Percentiles rank a stretch among this genome's conserved stretches.
Evolutionary conservation across 2,797 vertebrate genomes (phyloP).

Genomic region (Sternarchorhynchus goeldii): DNA sequence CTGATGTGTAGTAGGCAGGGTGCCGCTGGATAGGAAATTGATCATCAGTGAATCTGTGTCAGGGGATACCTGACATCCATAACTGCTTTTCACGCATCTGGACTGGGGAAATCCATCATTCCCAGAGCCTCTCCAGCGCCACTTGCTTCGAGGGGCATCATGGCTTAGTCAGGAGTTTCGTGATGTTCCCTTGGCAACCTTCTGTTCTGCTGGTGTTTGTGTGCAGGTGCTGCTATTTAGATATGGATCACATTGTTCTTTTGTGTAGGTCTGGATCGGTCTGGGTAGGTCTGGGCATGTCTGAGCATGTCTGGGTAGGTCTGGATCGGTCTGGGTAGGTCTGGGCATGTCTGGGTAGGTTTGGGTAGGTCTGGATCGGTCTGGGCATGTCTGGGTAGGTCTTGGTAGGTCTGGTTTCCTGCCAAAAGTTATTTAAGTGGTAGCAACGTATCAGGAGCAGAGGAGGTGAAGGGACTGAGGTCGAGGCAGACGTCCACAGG

Average conservation of each 20-base stretch:
- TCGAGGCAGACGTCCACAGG: not conserved
- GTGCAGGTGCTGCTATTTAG: slow-evolving; percentile 11
- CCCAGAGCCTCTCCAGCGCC: slow-evolving; percentile 51
- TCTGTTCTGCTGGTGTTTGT: slow-evolving; percentile 32
- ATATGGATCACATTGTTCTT: slow-evolving; percentile 21
- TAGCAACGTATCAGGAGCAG: not conserved
- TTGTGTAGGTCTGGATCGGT: not conserved
- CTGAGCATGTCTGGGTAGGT: not conserved
- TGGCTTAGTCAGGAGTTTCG: slow-evolving; percentile 26
- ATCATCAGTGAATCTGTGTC: slow-evolving; percentile 73
- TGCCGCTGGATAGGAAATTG: slow-evolving; percentile 72
- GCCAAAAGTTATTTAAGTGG: slow-evolving; percentile 1
- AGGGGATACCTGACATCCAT: slow-evolving; percentile 70
- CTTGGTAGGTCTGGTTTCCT: not conserved
- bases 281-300: no score
- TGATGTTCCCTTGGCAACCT: slow-evolving; percentile 37
- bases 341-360: not conserved
- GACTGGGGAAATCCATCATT: slow-evolving; percentile 64
- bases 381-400: no score
- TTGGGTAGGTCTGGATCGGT: no score
- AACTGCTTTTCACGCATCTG: slow-evolving; percentile 70
- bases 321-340: no score
- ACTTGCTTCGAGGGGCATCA: slow-evolving; percentile 49
- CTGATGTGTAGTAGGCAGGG: slow-evolving; percentile 68
- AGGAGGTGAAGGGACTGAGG: slow-evolving; percentile 26